Base-by-base conservation (phyloP, 2,113 vertebrate genomes). In the Carassius auratus region DNA sequence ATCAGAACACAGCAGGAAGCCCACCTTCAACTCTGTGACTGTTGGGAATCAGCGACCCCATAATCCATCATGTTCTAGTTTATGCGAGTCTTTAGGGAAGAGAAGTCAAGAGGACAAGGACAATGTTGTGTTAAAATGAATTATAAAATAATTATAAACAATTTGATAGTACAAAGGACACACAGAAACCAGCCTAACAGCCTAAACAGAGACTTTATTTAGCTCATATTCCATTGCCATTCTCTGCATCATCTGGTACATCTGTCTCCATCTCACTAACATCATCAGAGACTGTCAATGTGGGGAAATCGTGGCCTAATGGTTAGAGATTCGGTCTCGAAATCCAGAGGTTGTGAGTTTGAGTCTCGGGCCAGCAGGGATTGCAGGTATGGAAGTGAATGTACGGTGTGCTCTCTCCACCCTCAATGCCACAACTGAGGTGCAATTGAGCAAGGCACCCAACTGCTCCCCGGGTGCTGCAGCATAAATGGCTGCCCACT, bases 51-150 rank as follows among this genome's bases (percentile, higher is more conserved):
- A 48, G 45, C 9, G 45, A 48, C 45, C 52, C 52, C 55, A 14
- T 26, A 21, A 38, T 78, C 76, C 17, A 78, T 61, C 76, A 78
- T 78, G 33, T 78, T 78, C 52, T 61, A 38, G 52, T 76, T 78
- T 59, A 59, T 36, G 8, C 13, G 1, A 59, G 76, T 59, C 76
- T 78, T 78, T 36, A n/a, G 76, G 52, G 76, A 61, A 59, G 19
- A 33, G 52, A 10, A 61, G 33, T 42, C 13, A 78, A 36, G 4
- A 10, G 73, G 45, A 78, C 6, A 57, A 78, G 55, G 50, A 61
- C 30, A 59, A 7, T 48, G 45, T 12, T 48, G 0, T 48, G 12
- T 48, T 48, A 9, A 48, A 12, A 48, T 48, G 9, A 48, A 73
- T n/a, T 38, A 2, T 12, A 57, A 78, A 57, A 78, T 21, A 74